A percentile compares a stretch with the other conserved stretches of the same genome.
These are phyloP conservation scores for Camponotus vicinus DNA, from an alignment of 1,140 invertebrate genomes.

Conservation along the genomic window DNA sequence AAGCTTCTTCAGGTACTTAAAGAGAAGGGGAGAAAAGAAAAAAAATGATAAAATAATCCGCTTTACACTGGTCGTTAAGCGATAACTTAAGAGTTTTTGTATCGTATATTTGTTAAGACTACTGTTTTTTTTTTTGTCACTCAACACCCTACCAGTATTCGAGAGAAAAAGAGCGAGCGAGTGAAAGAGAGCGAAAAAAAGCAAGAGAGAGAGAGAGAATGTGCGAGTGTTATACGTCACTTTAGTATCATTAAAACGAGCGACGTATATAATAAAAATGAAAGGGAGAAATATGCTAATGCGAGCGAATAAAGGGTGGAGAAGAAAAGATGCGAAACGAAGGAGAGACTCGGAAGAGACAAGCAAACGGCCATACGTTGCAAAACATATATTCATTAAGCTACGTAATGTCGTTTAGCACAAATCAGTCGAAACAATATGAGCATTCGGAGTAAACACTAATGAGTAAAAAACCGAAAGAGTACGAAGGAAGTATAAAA, in stretches of 20 bases:
- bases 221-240: slow-evolving; percentile 43
- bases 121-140: slow-evolving; percentile 78
- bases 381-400: slow-evolving; percentile 76
- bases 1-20: slow-evolving; percentile 85
- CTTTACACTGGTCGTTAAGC: slow-evolving; percentile 82
- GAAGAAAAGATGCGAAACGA: neutral
- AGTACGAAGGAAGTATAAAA: slow-evolving; percentile 44
- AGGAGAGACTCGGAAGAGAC: slow-evolving; percentile 26
- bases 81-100: slow-evolving; percentile 84
- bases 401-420: slow-evolving; percentile 84
- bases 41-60: slow-evolving; percentile 65
- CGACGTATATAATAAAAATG: slow-evolving; percentile 47
- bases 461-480: slow-evolving; percentile 25
- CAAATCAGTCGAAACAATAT: slow-evolving; percentile 76
- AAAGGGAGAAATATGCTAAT: slow-evolving; percentile 55
- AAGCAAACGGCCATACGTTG: slow-evolving; percentile 72
- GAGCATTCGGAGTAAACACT: slow-evolving; percentile 44
- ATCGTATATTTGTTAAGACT: slow-evolving; percentile 85
- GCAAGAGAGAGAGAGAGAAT: neutral
- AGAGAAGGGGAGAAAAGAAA: slow-evolving; percentile 4
- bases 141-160: slow-evolving; percentile 85
- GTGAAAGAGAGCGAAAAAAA: slow-evolving; percentile 42
- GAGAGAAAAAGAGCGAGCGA: slow-evolving; percentile 53
- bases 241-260: slow-evolving; percentile 63
- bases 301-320: neutral